A percentile compares a stretch with the other conserved stretches of the same genome.
Conservation (phyloP, 1,140 invertebrate species). For the Drosophila nigromelanica region DNA sequence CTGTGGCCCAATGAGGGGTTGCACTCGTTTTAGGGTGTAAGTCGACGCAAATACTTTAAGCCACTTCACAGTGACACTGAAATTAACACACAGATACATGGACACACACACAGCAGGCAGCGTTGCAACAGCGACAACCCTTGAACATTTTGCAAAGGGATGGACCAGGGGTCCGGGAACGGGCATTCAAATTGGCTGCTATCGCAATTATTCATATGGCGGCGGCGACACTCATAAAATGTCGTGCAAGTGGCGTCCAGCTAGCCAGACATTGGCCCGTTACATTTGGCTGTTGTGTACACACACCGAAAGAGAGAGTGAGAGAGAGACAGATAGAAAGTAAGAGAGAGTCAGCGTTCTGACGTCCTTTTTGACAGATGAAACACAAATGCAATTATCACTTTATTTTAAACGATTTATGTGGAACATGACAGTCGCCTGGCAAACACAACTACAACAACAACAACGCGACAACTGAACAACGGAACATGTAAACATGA, state of each 20-base stretch:
- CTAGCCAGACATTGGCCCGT: conserved; percentile 10
- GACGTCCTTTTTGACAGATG: conserved; percentile 77
- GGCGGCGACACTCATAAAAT: conserved; percentile 81
- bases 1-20: conserved; percentile 55
- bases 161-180: conserved; percentile 15
- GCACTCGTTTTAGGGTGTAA: conserved; percentile 78
- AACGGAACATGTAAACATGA: conserved; percentile 70
- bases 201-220: conserved; percentile 80
- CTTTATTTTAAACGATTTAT: conserved; percentile 83
- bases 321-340: conserved; percentile 15
- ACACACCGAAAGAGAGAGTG: conserved; percentile 2
- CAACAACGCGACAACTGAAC: conserved; percentile 22
- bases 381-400: conserved; percentile 83
- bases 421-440: conserved; percentile 59
- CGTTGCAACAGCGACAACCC: conserved; percentile 48
- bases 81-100: conserved; percentile 62
- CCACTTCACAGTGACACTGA: conserved; percentile 80
- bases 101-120: not conserved
- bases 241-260: conserved; percentile 63
- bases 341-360: conserved; percentile 33
- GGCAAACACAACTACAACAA: conserved; percentile 39
- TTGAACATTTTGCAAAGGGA: conserved; percentile 27
- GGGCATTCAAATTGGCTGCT: conserved; percentile 81
- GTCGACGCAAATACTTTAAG: conserved; percentile 80
- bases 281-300: conserved; percentile 14